A percentile compares a stretch with the other conserved stretches of the same genome.
These are phyloP conservation scores for Papilio dardanus DNA, from an alignment of 1,140 invertebrate genomes.

Conservation along the genomic window DNA sequence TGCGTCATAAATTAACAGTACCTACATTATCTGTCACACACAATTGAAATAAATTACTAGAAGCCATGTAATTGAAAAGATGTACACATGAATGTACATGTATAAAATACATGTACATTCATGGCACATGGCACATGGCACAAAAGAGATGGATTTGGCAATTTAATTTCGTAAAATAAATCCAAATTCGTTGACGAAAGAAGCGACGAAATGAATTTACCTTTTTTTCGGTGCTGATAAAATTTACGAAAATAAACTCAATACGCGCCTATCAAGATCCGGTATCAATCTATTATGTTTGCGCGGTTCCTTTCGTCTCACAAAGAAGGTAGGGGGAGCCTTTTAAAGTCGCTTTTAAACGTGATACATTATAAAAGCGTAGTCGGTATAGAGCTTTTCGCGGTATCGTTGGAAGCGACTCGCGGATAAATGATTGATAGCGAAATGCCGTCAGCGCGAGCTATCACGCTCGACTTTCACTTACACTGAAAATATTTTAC, in stretches of 20 bases:
- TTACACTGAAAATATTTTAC: constrained; percentile 70
- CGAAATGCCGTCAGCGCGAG: constrained; percentile 51
- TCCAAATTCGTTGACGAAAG: constrained; percentile 36
- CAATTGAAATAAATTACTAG: neutral
- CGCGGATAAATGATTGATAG: constrained; percentile 80
- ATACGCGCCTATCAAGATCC: constrained; percentile 69
- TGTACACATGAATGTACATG: constrained; percentile 23
- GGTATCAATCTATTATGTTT: constrained; percentile 78
- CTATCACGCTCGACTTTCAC: constrained; percentile 67
- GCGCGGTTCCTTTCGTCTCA: constrained; percentile 61
- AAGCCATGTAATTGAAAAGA: constrained; percentile 7
- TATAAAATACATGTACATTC: constrained; percentile 23
- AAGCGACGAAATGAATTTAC: constrained; percentile 47
- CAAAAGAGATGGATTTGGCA: constrained; percentile 38
- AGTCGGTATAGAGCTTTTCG: constrained; percentile 77
- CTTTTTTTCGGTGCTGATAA: constrained; percentile 48
- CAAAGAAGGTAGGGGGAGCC: constrained; percentile 65
- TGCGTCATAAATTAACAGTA: neutral
- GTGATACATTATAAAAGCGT: constrained; percentile 78
- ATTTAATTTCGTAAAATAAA: constrained; percentile 41
- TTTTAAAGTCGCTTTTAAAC: constrained; percentile 78
- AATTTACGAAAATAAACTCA: constrained; percentile 64
- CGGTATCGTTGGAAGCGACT: constrained; percentile 64
- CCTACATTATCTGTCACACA: neutral
- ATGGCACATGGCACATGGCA: too few species aligned